Base-by-base conservation (phyloP, 1,140 invertebrate genomes). In the Scylla paramamosain region DNA sequence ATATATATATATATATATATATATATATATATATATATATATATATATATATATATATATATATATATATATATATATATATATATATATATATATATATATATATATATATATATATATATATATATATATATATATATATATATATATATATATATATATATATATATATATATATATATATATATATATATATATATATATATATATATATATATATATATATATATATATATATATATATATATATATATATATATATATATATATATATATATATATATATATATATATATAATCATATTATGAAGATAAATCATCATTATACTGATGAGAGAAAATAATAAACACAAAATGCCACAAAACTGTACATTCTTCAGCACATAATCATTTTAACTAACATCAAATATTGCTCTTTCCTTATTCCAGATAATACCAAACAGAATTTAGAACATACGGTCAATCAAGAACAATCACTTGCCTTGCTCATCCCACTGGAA, bases 21-120 rank as follows among this genome's bases (percentile, higher is more conserved):
- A 91, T 91, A 91, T 91, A 91, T 91, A 91, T 91, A 91, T 52
- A 91, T 91, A 91, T 91, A 91, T 91, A 91, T 91, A 52, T 91
- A 52, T 91, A 52, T 91, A 91, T 91, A 52, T 91, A 52, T 91
- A 52, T 91, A 52, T 91, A 52, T 91, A 52, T 91, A 91, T 91
- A 91, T 91, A 91, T 91, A 91, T 91, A 91, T 91, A 91, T 91
- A 91, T 91, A 91, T 91, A 91, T 91, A 91, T 91, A 91, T 91
- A 91, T 91, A 91, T 91, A 91, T 91, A 91, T 91, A 91, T 91
- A 91, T 91, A 91, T 91, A 91, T 91, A 91, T 92, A 77, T 92
- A 92, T 92, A 77, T 77, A 77, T 92, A 92, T 77, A 92, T 92
- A 82, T 92, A 92, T 92, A 92, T 92, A 92, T 92, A 92, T 82